Base-by-base conservation (phyloP, 2,888 invertebrate species). In the Lydus trimaculatus region DNA sequence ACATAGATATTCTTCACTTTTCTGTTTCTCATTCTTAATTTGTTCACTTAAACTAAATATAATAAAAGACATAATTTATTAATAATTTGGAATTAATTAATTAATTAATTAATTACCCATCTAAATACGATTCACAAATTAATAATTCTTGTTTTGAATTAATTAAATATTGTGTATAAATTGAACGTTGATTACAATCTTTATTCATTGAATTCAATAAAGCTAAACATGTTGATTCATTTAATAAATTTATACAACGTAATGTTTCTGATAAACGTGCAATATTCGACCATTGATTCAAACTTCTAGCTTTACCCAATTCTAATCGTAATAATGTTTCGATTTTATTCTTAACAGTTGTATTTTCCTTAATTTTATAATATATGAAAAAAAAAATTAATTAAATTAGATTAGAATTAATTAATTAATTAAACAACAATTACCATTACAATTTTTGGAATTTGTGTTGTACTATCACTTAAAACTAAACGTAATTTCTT, bases 401-500 rank as follows among this genome's bases (percentile, higher is more conserved):
- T n/a, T n/a, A n/a, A 2, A 7, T n/a, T 64, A 9, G 11, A 36
- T 36, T 36, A 39, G 39, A 58, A 17, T 58, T 17, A 1, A 58
- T 15, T 28, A 17, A 58, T 28, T 17, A 15, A 2, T 23, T 17
- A 48, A 4, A 48, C n/a, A n/a, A n/a, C n/a, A 6, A 58, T 73
- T 75, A 83, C 84, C 79, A 82, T 80, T 69, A 81, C 74, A 68
- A 79, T 78, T 69, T 76, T 75, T 60, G 90, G 88, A 79, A 91
- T 91, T 77, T 93, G 92, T 68, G 93, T 86, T 80, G 97, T 96
- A 0, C 95, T 94, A 76, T 93, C 94, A 73, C 97, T 95, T 36
- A 99, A 88, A 64, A 98, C 98, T 76, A 95, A 89, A 25, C 98
- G 90, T 70, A 99, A 87, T 82, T 98, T 98, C 73, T 95, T 91